Percentiles rank a stretch among this genome's conserved stretches.
These are phyloP conservation scores for Corythucha ciliata DNA, from an alignment of 2,888 invertebrate genomes.

Conservation along the genomic window DNA sequence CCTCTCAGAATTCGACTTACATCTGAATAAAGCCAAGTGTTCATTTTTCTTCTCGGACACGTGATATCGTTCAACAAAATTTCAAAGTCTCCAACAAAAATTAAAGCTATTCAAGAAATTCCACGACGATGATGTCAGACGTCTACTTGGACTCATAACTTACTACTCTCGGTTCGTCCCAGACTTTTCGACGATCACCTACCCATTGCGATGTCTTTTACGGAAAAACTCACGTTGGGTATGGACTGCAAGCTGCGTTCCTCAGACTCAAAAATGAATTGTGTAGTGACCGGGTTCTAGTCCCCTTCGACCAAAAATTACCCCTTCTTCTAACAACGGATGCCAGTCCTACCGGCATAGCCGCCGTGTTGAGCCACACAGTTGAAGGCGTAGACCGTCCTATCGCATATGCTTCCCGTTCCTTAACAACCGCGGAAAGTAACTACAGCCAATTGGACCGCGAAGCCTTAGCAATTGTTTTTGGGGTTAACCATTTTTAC, in stretches of 20 bases:
- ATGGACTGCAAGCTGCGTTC: conserved; percentile 3
- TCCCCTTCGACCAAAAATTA: conserved; percentile 4
- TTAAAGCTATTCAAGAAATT: conserved; percentile 1
- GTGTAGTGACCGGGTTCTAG: neutral
- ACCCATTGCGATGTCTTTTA: neutral
- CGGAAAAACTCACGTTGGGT: neutral
- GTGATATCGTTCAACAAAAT: neutral
- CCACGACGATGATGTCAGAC: conserved; percentile 3
- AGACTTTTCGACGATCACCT: neutral
- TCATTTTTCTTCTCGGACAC: conserved; percentile 7
- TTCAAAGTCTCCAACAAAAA: conserved; percentile 1
- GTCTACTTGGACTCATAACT: conserved; percentile 1
- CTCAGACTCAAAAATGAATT: conserved; percentile 4
- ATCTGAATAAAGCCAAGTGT: conserved; percentile 1
- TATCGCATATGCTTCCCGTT: neutral
- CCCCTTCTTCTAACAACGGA: conserved; percentile 4
- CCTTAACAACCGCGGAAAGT: neutral
- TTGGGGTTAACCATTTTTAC: conserved; percentile 24
- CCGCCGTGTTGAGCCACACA: neutral
- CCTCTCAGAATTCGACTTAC: conserved; percentile 4
- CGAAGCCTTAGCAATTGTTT: conserved; percentile 22
- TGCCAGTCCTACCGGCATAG: conserved; percentile 3
- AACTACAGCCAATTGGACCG: conserved; percentile 4
- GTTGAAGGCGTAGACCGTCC: neutral
- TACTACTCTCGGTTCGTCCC: conserved; percentile 8